Percentiles rank a stretch among this genome's conserved stretches.
These are phyloP conservation scores for Misgurnus mizolepis DNA, from an alignment of 2,113 vertebrate genomes.

Conservation along the genomic window DNA sequence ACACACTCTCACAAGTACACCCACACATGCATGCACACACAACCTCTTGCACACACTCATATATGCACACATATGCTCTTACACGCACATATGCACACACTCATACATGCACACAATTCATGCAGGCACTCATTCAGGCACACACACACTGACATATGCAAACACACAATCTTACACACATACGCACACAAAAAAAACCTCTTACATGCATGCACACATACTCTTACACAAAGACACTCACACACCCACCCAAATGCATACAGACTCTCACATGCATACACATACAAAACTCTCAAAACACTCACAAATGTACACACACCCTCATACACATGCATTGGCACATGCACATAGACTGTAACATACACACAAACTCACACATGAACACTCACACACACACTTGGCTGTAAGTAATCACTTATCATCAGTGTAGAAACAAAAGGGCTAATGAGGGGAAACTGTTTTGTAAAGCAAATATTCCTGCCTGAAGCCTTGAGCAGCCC, in stretches of 20 bases:
- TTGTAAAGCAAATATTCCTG: slow-evolving; percentile 30
- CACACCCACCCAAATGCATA: not conserved
- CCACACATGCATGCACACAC: not conserved
- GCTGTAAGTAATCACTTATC: slow-evolving; percentile 34
- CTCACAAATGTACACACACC: no score
- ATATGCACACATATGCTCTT: not conserved
- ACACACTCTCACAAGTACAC: not conserved
- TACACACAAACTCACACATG: not conserved
- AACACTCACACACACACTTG: not conserved
- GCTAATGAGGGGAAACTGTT: slow-evolving; percentile 40
- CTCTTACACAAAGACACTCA: not conserved
- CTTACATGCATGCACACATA: not conserved
- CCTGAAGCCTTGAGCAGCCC: slow-evolving; percentile 18
- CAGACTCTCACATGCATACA: not conserved
- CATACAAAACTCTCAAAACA: no score
- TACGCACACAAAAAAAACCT: no score
- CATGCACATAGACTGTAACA: no score
- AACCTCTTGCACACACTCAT: no score
- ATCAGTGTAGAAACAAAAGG: slow-evolving; percentile 34
- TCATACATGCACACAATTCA: no score
- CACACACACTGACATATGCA: not conserved
- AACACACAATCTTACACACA: no score
- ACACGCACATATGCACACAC: not conserved
- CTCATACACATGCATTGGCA: no score
- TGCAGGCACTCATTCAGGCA: not conserved